phyloP scores from a whole-genome alignment of 2,888 invertebrate genomes.

The Leucophenga maculata region DNA sequence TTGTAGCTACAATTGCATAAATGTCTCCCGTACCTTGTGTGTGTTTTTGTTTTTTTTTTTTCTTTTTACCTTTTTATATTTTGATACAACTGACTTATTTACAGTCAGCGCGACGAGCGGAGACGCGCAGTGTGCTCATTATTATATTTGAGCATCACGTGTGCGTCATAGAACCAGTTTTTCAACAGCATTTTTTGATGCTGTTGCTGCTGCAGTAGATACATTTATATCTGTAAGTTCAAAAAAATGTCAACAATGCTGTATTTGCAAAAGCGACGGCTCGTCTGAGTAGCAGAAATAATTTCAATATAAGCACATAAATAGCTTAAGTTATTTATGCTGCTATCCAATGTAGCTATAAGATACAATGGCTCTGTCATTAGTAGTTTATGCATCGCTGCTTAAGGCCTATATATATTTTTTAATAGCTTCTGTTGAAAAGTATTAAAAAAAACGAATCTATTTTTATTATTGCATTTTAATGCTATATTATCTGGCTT shows the following conservation, averaged over 20 bases:
- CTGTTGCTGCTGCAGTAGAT: not conserved
- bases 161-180: constrained; percentile 25
- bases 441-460: too few relatives aligned
- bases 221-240: not conserved
- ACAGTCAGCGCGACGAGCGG: too few relatives aligned
- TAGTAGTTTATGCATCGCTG: constrained; percentile 41
- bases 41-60: too few relatives aligned
- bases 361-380: constrained; percentile 46
- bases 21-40: too few relatives aligned
- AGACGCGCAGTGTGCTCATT: not conserved
- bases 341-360: constrained; percentile 38
- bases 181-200: not conserved
- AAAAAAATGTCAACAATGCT: constrained; percentile 19
- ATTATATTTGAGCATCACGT: constrained; percentile 12
- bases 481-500: too few relatives aligned
- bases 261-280: not conserved
- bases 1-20: not conserved
- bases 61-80: too few relatives aligned
- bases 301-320: not conserved
- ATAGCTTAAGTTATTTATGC: not conserved
- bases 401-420: not conserved
- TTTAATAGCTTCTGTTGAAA: too few relatives aligned
- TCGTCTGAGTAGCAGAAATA: not conserved
- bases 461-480: too few relatives aligned
- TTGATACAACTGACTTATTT: too few relatives aligned